Evolutionary conservation across 2,888 invertebrate species (phyloP).

Genomic region (Aphelenchoides bicaudatus): DNA sequence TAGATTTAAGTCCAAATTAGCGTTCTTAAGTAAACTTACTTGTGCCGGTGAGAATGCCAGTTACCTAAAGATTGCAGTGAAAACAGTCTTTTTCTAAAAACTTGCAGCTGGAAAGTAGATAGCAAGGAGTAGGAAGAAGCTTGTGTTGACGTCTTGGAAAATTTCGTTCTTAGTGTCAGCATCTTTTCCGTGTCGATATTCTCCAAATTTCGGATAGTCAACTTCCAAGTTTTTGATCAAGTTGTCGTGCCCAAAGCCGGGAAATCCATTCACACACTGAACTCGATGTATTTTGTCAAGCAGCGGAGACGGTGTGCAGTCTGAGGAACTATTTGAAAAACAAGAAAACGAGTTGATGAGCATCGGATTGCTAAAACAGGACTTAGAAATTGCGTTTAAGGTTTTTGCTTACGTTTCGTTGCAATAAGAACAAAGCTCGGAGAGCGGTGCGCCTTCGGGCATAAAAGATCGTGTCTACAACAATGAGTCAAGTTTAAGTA

Average conservation of each 20-base stretch:
- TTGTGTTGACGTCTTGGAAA: constrained; percentile 68
- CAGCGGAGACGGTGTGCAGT: not conserved
- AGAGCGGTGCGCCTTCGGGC: constrained; percentile 30
- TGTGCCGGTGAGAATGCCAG: constrained; percentile 28
- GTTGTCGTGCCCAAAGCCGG: constrained; percentile 84
- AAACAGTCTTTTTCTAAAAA: constrained; percentile 61
- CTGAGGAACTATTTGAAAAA: constrained; percentile 10
- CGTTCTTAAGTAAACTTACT: constrained; percentile 4
- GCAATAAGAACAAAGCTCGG: constrained; percentile 71
- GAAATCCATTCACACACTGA: constrained; percentile 74
- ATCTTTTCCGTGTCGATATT: constrained; percentile 44
- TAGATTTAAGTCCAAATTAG: not conserved
- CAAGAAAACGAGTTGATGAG: constrained; percentile 20
- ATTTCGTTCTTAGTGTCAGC: constrained; percentile 64
- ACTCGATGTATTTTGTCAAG: not conserved
- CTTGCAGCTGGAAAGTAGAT: constrained; percentile 99
- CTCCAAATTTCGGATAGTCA: constrained; percentile 46
- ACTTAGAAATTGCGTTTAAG: too few species aligned
- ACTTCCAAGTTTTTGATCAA: constrained; percentile 68
- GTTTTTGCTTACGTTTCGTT: constrained; percentile 68
- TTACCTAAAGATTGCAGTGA: constrained; percentile 1
- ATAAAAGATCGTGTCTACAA: too few species aligned
- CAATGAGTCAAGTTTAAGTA: too few species aligned
- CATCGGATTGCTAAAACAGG: constrained; percentile 18
- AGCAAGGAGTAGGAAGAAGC: constrained; percentile 91